A percentile compares a stretch with the other conserved stretches of the same genome.
Conservation (phyloP, 2,113 vertebrate species). For the Capreolus pygargus region DNA sequence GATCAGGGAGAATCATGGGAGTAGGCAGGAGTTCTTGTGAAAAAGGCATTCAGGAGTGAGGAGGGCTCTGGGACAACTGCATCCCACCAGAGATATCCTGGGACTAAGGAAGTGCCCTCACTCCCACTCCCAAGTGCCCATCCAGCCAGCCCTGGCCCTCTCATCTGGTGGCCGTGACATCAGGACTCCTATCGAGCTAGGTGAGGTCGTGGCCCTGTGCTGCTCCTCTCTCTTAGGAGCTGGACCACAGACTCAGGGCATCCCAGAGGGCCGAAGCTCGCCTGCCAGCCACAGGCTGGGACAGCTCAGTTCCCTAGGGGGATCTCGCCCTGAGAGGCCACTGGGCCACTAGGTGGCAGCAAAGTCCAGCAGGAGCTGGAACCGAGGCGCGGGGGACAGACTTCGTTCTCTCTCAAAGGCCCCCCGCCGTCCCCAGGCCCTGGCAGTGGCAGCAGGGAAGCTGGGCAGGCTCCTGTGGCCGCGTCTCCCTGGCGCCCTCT, state of each 20-base stretch:
- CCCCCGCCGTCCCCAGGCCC: background rate
- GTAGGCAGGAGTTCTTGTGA: background rate
- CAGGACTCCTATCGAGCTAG: background rate
- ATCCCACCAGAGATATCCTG: background rate
- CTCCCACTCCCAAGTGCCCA: background rate
- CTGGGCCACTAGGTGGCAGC: conserved; percentile 63
- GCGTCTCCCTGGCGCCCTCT: background rate
- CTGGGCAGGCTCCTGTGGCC: background rate
- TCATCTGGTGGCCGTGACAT: background rate
- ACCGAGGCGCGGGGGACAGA: accelerated
- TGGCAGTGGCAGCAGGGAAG: background rate
- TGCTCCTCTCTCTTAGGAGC: background rate
- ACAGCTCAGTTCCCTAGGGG: background rate
- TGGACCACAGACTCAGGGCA: background rate
- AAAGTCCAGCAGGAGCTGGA: conserved; percentile 13
- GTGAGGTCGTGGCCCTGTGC: background rate
- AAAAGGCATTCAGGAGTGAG: background rate
- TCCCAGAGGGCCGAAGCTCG: background rate
- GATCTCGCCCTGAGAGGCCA: background rate
- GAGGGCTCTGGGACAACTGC: background rate
- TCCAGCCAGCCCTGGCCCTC: background rate
- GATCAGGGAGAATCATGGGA: background rate
- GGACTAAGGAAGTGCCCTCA: background rate
- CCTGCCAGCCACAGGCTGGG: background rate
- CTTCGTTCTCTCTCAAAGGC: background rate